These are phyloP conservation scores for Deilephila elpenor DNA, from an alignment of 2,888 invertebrate genomes.

Conservation along the genomic window DNA sequence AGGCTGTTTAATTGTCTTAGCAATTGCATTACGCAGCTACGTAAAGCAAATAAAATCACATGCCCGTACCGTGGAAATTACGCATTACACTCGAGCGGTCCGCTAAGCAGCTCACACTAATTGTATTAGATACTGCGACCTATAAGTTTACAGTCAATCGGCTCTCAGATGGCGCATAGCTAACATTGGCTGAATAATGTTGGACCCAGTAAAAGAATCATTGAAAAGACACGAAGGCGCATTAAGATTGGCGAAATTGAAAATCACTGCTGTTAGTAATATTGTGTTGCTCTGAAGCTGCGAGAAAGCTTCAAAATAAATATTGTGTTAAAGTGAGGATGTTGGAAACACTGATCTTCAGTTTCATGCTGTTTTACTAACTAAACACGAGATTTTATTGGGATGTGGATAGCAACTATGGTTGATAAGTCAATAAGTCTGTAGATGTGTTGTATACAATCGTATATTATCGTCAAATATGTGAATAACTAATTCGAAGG, in stretches of 20 bases:
- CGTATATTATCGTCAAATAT: too few species aligned
- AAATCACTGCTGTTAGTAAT: slow-evolving; percentile 59
- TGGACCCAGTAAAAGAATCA: slow-evolving; percentile 54
- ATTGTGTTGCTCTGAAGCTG: neutral
- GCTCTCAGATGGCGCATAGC: neutral
- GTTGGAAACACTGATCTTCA: too few species aligned
- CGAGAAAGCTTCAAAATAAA: neutral
- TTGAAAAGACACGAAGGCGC: slow-evolving; percentile 60
- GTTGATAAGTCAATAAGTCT: too few species aligned
- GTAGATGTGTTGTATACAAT: too few species aligned
- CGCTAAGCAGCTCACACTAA: slow-evolving; percentile 47
- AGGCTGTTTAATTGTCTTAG: neutral
- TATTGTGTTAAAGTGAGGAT: neutral
- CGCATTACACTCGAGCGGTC: neutral
- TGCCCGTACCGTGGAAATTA: neutral
- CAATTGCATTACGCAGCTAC: too few species aligned
- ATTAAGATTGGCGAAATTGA: slow-evolving; percentile 57
- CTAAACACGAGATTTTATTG: too few species aligned
- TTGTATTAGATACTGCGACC: slow-evolving; percentile 25
- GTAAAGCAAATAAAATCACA: neutral
- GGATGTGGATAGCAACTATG: too few species aligned
- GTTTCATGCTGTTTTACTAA: too few species aligned
- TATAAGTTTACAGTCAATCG: neutral
- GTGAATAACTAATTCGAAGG: too few species aligned
- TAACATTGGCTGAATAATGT: slow-evolving; percentile 45